Evolutionary conservation across 1,140 invertebrate species (phyloP).

Genomic region (Zaprionus capensis): DNA sequence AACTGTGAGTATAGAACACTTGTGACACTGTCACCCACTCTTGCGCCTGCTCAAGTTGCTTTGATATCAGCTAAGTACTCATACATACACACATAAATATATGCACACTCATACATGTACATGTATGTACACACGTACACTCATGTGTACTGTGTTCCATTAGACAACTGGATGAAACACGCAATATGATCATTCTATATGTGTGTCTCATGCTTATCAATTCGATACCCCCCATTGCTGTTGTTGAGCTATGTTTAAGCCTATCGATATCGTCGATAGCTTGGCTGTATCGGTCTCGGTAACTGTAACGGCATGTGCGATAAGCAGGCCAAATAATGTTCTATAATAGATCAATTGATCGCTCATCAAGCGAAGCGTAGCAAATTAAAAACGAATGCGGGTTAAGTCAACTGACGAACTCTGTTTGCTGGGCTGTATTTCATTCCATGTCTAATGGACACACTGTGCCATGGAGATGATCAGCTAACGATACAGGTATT

Average conservation of each 20-base stretch:
- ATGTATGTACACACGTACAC: too few species aligned
- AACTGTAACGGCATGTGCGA: slow-evolving; percentile 23
- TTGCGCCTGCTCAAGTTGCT: not conserved
- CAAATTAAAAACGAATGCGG: slow-evolving; percentile 38
- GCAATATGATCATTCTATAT: not conserved
- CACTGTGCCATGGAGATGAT: not conserved
- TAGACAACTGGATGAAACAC: slow-evolving; percentile 8
- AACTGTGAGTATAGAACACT: not conserved
- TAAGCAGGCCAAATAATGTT: slow-evolving; percentile 44
- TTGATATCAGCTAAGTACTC: slow-evolving; percentile 15
- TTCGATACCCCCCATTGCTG: not conserved
- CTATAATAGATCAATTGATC: slow-evolving; percentile 72
- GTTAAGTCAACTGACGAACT: not conserved
- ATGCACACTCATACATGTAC: not conserved
- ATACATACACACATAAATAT: not conserved
- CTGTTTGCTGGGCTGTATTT: not conserved
- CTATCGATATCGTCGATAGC: slow-evolving; percentile 21
- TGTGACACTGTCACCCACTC: not conserved
- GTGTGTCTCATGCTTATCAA: slow-evolving; percentile 1
- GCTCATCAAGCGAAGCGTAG: slow-evolving; percentile 58
- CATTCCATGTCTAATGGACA: not conserved
- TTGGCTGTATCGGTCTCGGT: slow-evolving; percentile 7
- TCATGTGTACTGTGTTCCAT: not conserved
- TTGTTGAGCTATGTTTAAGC: slow-evolving; percentile 22
- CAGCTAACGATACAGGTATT: not conserved